Conservation (phyloP, 2,888 invertebrate genomes). For the Anodontia alba region DNA sequence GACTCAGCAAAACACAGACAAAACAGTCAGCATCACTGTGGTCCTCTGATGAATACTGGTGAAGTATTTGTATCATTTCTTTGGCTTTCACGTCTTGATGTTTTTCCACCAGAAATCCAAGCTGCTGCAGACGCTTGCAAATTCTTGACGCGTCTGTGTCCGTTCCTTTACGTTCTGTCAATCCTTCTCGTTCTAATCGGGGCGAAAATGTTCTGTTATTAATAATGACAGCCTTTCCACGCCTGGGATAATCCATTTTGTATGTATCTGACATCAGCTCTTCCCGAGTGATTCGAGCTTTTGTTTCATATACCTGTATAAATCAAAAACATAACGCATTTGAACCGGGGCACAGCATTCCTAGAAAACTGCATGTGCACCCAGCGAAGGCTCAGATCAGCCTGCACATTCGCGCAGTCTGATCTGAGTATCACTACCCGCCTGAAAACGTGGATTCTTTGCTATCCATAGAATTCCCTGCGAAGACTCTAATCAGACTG, state of each 20-base stretch:
- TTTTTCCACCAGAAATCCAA: constrained; percentile 90
- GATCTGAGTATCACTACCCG: no score
- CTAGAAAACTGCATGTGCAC: no score
- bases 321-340: no score
- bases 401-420: no score
- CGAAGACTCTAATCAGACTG: no score
- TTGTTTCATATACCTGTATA: constrained; percentile 43
- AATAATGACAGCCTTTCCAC: constrained; percentile 94
- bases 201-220: constrained; percentile 93
- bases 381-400: no score
- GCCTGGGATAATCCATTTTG: constrained; percentile 92
- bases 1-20: constrained; percentile 93
- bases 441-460: no score
- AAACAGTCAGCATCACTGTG: constrained; percentile 94
- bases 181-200: constrained; percentile 67
- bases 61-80: constrained; percentile 88
- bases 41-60: constrained; percentile 89
- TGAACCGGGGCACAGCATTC: no score
- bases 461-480: no score
- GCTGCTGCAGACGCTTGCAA: constrained; percentile 86
- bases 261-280: constrained; percentile 87
- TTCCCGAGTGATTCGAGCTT: constrained; percentile 27
- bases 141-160: constrained; percentile 93
- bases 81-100: constrained; percentile 88
- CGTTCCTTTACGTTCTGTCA: constrained; percentile 89